These are phyloP conservation scores for Noctua fimbriata DNA, from an alignment of 2,888 invertebrate genomes.

Conservation along the genomic window DNA sequence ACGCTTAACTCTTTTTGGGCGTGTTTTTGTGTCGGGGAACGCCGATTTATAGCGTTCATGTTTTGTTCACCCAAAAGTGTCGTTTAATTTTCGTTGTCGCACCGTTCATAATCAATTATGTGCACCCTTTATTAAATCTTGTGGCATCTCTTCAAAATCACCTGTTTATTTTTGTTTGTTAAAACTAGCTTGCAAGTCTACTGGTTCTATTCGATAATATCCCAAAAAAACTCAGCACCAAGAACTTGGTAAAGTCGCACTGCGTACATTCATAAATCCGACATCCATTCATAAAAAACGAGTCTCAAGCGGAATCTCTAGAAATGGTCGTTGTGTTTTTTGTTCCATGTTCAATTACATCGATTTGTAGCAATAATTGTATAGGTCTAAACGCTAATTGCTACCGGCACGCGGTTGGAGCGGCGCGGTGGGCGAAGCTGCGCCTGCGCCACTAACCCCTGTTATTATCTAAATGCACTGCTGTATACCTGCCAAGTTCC, in stretches of 20 bases:
- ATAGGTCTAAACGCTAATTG: constrained; percentile 81
- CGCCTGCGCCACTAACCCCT: constrained; percentile 72
- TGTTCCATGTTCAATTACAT: constrained; percentile 66
- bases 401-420: constrained; percentile 77
- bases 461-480: constrained; percentile 78
- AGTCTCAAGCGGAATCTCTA: constrained; percentile 42
- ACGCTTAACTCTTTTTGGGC: constrained; percentile 90
- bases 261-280: constrained; percentile 27
- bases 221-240: not conserved
- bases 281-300: constrained; percentile 57
- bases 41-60: constrained; percentile 85
- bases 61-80: constrained; percentile 86
- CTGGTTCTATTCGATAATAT: constrained; percentile 1
- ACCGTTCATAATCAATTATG: constrained; percentile 86
- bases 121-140: constrained; percentile 80
- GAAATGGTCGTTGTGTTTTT: constrained; percentile 60
- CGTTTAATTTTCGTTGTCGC: constrained; percentile 87
- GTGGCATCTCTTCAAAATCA: constrained; percentile 25
- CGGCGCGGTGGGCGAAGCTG: constrained; percentile 66
- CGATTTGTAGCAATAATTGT: constrained; percentile 76
- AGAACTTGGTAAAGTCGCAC: constrained; percentile 3
- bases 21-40: constrained; percentile 81
- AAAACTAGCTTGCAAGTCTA: constrained; percentile 2
- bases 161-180: constrained; percentile 24
- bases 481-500: constrained; percentile 72